Percentiles rank a stretch among this genome's conserved stretches.
Conservation (phyloP, 35 echinoderm and acorn worm species). For the Strongylocentrotus purpuratus region DNA sequence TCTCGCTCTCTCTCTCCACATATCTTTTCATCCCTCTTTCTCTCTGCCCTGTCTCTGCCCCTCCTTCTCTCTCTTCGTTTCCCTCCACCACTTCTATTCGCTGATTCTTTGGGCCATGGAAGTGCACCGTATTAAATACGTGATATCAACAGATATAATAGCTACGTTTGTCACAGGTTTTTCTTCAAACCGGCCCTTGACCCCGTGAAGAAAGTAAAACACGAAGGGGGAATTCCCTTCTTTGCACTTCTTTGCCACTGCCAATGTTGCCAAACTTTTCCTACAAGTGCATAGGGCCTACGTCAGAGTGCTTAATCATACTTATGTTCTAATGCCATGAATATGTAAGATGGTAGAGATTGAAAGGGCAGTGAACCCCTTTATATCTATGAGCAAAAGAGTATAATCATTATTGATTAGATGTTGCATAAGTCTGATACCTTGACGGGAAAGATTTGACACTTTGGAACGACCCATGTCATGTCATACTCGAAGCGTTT, state of each 20-base stretch:
- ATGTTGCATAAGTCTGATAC: neutral
- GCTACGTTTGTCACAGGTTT: too few relatives aligned
- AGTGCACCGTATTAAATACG: too few relatives aligned
- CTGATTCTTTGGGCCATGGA: too few relatives aligned
- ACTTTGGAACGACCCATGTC: too few relatives aligned
- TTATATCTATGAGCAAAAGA: neutral
- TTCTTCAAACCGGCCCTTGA: too few relatives aligned
- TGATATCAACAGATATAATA: too few relatives aligned
- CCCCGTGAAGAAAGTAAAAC: neutral
- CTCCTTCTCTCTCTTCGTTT: neutral
- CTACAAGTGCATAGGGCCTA: too few relatives aligned
- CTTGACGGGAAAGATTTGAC: neutral
- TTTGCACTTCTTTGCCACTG: neutral
- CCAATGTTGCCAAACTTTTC: neutral
- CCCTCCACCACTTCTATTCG: too few relatives aligned
- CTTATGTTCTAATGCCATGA: neutral
- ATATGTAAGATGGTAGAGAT: neutral
- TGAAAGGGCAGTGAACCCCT: neutral
- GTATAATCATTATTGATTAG: neutral
- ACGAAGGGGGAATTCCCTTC: neutral
- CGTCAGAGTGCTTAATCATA: neutral
- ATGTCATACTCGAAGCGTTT: too few relatives aligned
- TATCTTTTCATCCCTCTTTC: neutral
- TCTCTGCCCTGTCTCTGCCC: neutral
- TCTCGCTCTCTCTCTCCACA: neutral